phyloP scores from a whole-genome alignment of 2,797 vertebrate genomes.

The Thaleichthys pacificus region DNA sequence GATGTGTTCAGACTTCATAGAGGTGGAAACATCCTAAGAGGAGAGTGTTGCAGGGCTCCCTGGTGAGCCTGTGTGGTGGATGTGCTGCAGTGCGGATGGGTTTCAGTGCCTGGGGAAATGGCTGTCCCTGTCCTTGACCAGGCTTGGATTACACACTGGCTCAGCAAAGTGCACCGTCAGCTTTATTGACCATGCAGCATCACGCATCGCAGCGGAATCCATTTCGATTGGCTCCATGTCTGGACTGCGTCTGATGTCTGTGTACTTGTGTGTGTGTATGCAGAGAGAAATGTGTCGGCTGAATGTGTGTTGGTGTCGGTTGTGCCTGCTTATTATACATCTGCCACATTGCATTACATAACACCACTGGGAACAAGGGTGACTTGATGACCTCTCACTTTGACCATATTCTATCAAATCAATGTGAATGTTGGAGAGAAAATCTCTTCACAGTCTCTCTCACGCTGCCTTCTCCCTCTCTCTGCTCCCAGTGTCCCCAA shows the following conservation, averaged over 20 bases:
- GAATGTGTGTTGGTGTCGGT: constrained; percentile 28
- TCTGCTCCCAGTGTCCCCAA: neutral
- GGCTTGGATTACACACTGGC: constrained; percentile 17
- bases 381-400: constrained; percentile 22
- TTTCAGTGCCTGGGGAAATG: constrained; percentile 24
- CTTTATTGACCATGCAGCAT: constrained; percentile 17
- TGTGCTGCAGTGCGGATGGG: neutral
- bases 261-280: constrained; percentile 11
- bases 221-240: constrained; percentile 8
- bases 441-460: neutral
- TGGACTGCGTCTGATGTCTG: neutral
- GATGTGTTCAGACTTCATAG: neutral
- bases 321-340: constrained; percentile 48
- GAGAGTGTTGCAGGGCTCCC: too few species aligned
- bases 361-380: constrained; percentile 20
- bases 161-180: constrained; percentile 41
- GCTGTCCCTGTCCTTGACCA: constrained; percentile 22
- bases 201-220: constrained; percentile 25
- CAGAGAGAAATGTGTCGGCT: neutral
- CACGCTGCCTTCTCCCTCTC: neutral
- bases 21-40: neutral
- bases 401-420: constrained; percentile 35
- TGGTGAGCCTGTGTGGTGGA: neutral
- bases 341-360: constrained; percentile 43
- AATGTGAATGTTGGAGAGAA: neutral